Evolutionary conservation across 2,113 vertebrate genomes (phyloP), one percentile per base, ranked within the genome.

Genomic region (Elaphurus davidianus): DNA sequence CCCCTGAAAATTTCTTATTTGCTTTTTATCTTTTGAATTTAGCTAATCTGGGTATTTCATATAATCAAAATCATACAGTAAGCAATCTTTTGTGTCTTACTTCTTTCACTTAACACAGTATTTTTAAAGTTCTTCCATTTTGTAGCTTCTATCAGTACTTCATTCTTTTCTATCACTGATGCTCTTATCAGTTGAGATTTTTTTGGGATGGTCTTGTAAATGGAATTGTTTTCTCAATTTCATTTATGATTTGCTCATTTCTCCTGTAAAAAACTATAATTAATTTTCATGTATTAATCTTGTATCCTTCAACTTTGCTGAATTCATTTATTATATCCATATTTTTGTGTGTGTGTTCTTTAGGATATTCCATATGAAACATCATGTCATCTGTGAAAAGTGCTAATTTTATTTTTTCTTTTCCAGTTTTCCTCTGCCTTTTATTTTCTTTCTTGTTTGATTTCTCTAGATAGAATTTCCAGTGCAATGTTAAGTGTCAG

Each of bases 61-160:
- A 33, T 50, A 90, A 84, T 28, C 64, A 12, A 10, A 95, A 88
- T 92, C 13, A 71, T 52, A 78, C 16, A 60, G 36, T 87, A 81
- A 15, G 33, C 54, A 36, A 74, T 43, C 8, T 95, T 96, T 52
- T 85, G 23, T 87, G 6, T 54, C 33, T 36, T 25, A 28, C 17
- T 95, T 82, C 30, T 87, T 97, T 94, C 43, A 93, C 16, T 45
- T 87, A 71, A 19, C 62, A 47, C 83, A 30, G 28, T 82, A 30
- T 76, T 95, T 97, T 97, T 83, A 27, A 92, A 30, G 6, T 54
- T 97, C 40, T 64, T 85, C 15, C 6, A 74, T 94, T 83, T 90
- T 87, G 17, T 91, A 91, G 28, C 28, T 76, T 59, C 21, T 76
- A 55, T 95, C 27, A 85, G 7, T 85, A 93, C 7, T 64, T 87